phyloP scores from a whole-genome alignment of 2,797 vertebrate genomes.

The Graptemys geographica region DNA sequence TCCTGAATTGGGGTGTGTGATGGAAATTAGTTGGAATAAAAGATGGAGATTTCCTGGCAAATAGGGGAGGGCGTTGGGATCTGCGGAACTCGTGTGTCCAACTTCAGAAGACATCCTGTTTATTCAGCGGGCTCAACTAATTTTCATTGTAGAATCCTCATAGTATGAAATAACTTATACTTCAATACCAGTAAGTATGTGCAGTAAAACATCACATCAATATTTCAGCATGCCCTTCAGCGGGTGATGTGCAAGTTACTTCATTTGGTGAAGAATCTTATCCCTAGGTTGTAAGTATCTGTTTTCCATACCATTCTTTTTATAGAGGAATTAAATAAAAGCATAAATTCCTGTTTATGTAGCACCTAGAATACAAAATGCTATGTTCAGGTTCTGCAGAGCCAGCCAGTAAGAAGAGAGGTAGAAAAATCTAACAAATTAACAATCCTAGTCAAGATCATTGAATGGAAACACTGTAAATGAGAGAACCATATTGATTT shows the following conservation, averaged over 20 bases:
- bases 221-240: not conserved
- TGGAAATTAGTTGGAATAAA: not conserved
- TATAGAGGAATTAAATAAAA: not conserved
- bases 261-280: not conserved
- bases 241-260: not conserved
- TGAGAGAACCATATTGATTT: not conserved
- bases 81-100: not conserved
- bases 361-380: not conserved
- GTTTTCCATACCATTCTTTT: not conserved
- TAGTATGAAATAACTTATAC: not conserved
- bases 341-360: not conserved
- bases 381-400: slow-evolving; percentile 7
- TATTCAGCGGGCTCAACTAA: not conserved
- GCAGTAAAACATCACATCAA: not conserved
- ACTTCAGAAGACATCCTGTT: not conserved
- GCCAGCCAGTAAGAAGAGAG: not conserved
- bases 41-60: not conserved
- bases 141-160: not conserved
- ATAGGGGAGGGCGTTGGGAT: not conserved
- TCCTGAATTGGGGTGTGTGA: not conserved
- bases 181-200: not conserved
- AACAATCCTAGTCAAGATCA: not conserved
- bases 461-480: not conserved
- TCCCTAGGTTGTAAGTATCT: not conserved
- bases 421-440: not conserved